phyloP scores from a whole-genome alignment of 2,888 invertebrate genomes.

The Tinea pellionella region DNA sequence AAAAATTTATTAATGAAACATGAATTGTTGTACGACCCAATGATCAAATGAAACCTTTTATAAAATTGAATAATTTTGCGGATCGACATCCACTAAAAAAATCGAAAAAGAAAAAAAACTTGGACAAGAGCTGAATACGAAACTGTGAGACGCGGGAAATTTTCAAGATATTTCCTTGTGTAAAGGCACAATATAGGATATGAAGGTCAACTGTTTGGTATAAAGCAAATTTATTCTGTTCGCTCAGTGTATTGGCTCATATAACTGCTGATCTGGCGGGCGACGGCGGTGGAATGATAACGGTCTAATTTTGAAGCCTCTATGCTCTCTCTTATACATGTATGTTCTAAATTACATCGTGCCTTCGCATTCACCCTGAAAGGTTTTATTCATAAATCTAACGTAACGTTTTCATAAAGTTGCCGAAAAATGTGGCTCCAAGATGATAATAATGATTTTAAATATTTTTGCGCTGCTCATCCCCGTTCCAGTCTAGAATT shows the following conservation, averaged over 20 bases:
- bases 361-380: slow-evolving; percentile 57
- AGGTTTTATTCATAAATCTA: slow-evolving; percentile 69
- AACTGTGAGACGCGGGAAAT: slow-evolving; percentile 35
- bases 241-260: slow-evolving; percentile 61
- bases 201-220: slow-evolving; percentile 62
- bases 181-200: slow-evolving; percentile 59
- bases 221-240: slow-evolving; percentile 68
- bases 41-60: background rate
- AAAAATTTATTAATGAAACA: no score
- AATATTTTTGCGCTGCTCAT: slow-evolving; percentile 25
- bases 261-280: slow-evolving; percentile 60
- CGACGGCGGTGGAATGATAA: slow-evolving; percentile 65
- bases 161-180: slow-evolving; percentile 50
- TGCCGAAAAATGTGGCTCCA: slow-evolving; percentile 49
- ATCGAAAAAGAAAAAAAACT: background rate
- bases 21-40: background rate
- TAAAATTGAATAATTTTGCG: background rate
- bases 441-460: slow-evolving; percentile 35
- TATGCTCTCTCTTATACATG: slow-evolving; percentile 31
- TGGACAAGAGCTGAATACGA: slow-evolving; percentile 25
- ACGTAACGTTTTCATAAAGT: slow-evolving; percentile 62
- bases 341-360: slow-evolving; percentile 61
- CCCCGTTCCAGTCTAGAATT: slow-evolving; percentile 7
- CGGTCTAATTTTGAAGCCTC: slow-evolving; percentile 50
- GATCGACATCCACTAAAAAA: slow-evolving; percentile 4